A percentile compares a stretch with the other conserved stretches of the same genome.
phyloP scores from a whole-genome alignment of 2,888 invertebrate genomes.

The Crioceris asparagi region DNA sequence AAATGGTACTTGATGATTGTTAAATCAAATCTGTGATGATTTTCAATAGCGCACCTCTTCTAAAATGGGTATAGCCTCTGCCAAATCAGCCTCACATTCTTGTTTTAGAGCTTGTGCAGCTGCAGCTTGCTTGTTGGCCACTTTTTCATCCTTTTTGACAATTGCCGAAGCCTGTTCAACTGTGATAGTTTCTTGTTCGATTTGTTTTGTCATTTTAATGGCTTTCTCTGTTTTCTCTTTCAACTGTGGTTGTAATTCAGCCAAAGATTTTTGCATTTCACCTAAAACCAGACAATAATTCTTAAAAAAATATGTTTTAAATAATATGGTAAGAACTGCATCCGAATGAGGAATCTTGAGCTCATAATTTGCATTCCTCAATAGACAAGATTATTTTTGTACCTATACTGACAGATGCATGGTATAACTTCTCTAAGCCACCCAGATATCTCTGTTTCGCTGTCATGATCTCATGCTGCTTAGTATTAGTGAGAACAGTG shows the following conservation, averaged over 20 bases:
- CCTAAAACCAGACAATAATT: slow-evolving; percentile 23
- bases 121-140: slow-evolving; percentile 79
- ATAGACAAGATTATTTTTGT: too few relatives aligned
- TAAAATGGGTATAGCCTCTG: slow-evolving; percentile 73
- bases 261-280: slow-evolving; percentile 66
- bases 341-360: not conserved
- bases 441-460: slow-evolving; percentile 52
- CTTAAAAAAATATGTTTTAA: too few relatives aligned
- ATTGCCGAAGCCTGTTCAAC: slow-evolving; percentile 70
- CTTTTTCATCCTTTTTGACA: slow-evolving; percentile 78
- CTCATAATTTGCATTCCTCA: too few relatives aligned
- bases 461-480: slow-evolving; percentile 61
- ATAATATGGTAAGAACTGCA: not conserved
- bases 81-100: slow-evolving; percentile 89
- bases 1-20: too few relatives aligned
- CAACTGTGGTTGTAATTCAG: slow-evolving; percentile 62
- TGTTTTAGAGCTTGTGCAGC: slow-evolving; percentile 71
- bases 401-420: slow-evolving; percentile 64
- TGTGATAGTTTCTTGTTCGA: slow-evolving; percentile 61
- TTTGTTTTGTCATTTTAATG: slow-evolving; percentile 62
- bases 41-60: slow-evolving; percentile 41
- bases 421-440: slow-evolving; percentile 59
- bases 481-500: slow-evolving; percentile 56
- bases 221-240: slow-evolving; percentile 63
- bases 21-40: too few relatives aligned